phyloP scores from a whole-genome alignment of 2,888 invertebrate genomes.

The Drosophila vallismaia region DNA sequence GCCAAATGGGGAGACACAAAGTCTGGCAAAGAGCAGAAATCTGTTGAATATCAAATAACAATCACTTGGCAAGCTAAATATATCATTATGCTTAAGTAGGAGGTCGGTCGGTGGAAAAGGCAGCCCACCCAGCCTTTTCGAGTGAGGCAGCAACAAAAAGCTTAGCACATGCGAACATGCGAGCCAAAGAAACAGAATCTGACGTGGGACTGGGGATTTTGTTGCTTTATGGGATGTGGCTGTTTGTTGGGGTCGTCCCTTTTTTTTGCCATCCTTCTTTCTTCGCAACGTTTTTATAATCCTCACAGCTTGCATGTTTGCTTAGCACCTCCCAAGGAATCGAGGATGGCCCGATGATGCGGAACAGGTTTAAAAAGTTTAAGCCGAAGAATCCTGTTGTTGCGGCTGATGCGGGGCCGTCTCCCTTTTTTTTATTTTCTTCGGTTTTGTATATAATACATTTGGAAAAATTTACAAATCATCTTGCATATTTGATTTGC shows the following conservation, averaged over 20 bases:
- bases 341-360: slow-evolving; percentile 19
- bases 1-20: slow-evolving; percentile 30
- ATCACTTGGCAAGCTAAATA: slow-evolving; percentile 79
- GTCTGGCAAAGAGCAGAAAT: slow-evolving; percentile 56
- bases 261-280: slow-evolving; percentile 20
- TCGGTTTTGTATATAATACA: slow-evolving; percentile 54
- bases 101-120: slow-evolving; percentile 36
- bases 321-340: slow-evolving; percentile 62
- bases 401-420: slow-evolving; percentile 22
- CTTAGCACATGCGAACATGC: slow-evolving; percentile 47
- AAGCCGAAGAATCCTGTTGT: slow-evolving; percentile 34
- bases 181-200: slow-evolving; percentile 12
- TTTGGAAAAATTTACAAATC: slow-evolving; percentile 76
- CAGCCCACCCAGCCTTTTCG: slow-evolving; percentile 10
- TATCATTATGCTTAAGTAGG: slow-evolving; percentile 77
- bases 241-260: slow-evolving; percentile 59
- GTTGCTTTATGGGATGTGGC: slow-evolving; percentile 33
- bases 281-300: slow-evolving; percentile 61
- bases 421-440: not conserved
- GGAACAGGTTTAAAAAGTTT: slow-evolving; percentile 26
- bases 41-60: slow-evolving; percentile 81
- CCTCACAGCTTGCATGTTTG: slow-evolving; percentile 70
- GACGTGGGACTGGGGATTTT: slow-evolving; percentile 7
- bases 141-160: slow-evolving; percentile 51
- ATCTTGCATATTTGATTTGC: slow-evolving; percentile 76